Evolutionary conservation across 2,113 vertebrate genomes (phyloP).

Genomic region (Danionella cerebrum): DNA sequence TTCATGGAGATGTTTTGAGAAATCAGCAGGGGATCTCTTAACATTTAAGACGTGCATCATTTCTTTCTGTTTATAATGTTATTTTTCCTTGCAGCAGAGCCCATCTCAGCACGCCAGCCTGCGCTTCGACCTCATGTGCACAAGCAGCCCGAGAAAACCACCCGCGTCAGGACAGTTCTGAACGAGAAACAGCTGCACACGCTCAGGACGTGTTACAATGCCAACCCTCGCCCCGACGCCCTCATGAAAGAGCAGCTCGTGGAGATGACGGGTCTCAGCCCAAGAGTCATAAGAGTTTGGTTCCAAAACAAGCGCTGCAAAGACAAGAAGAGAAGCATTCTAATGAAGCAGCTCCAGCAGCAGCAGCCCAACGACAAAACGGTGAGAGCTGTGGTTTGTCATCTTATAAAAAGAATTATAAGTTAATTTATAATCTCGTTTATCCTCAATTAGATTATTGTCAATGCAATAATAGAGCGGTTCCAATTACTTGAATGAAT

Average conservation of each 20-base stretch:
- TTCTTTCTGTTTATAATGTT: background rate
- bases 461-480: too few species aligned
- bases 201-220: conserved; percentile 95
- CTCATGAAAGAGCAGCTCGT: conserved; percentile 99
- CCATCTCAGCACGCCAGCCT: conserved; percentile 91
- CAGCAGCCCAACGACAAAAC: conserved; percentile 97
- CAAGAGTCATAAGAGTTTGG: conserved; percentile 95
- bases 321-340: conserved; percentile 91
- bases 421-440: too few species aligned
- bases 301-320: conserved; percentile 99
- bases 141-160: conserved; percentile 98
- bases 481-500: too few species aligned
- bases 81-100: conserved; percentile 81
- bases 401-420: background rate
- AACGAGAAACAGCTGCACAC: conserved; percentile 99
- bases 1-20: too few species aligned
- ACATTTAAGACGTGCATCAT: background rate
- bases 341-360: conserved; percentile 97
- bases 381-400: conserved; percentile 62
- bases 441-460: too few species aligned
- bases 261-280: conserved; percentile 97
- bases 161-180: conserved; percentile 91
- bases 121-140: conserved; percentile 92
- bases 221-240: conserved; percentile 93
- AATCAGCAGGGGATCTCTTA: background rate